A percentile compares a stretch with the other conserved stretches of the same genome.
Conservation (phyloP, 2,113 vertebrate genomes). For the Prolemur simus region DNA sequence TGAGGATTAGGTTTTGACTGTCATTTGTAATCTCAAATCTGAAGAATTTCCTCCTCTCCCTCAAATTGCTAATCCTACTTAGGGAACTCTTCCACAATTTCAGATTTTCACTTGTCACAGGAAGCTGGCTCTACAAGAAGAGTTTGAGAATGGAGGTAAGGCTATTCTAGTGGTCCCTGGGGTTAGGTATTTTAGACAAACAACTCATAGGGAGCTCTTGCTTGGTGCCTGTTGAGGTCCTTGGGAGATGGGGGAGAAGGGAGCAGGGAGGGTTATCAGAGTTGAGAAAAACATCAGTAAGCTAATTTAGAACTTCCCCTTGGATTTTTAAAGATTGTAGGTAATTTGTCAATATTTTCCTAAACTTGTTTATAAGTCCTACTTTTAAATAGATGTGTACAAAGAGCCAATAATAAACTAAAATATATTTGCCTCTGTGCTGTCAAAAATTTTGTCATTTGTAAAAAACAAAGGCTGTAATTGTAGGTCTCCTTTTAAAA, state of each 20-base stretch:
- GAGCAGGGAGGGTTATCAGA: not conserved
- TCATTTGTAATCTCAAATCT: constrained; percentile 19
- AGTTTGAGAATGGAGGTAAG: not conserved
- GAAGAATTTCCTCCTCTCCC: not conserved
- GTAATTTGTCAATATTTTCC: not conserved
- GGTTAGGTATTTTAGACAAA: constrained; percentile 20
- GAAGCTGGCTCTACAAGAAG: not conserved
- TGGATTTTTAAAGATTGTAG: constrained; percentile 34
- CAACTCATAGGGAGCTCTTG: not conserved
- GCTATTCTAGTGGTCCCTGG: not conserved
- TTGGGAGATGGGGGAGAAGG: not conserved
- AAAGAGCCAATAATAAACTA: constrained; percentile 16
- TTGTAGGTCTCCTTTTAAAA: not conserved
- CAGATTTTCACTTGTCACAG: not conserved
- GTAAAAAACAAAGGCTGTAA: not conserved
- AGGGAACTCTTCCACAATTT: not conserved
- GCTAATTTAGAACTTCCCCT: not conserved
- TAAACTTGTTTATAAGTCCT: not conserved
- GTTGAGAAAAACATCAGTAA: constrained; percentile 18
- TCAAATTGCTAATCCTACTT: constrained; percentile 13
- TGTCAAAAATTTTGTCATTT: constrained; percentile 3
- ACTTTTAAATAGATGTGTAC: not conserved
- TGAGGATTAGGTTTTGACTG: constrained; percentile 3
- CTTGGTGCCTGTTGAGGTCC: constrained; percentile 4
- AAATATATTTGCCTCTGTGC: not conserved